Base-by-base conservation (phyloP, 2,113 vertebrate genomes). In the Pseudopipra pipra region DNA sequence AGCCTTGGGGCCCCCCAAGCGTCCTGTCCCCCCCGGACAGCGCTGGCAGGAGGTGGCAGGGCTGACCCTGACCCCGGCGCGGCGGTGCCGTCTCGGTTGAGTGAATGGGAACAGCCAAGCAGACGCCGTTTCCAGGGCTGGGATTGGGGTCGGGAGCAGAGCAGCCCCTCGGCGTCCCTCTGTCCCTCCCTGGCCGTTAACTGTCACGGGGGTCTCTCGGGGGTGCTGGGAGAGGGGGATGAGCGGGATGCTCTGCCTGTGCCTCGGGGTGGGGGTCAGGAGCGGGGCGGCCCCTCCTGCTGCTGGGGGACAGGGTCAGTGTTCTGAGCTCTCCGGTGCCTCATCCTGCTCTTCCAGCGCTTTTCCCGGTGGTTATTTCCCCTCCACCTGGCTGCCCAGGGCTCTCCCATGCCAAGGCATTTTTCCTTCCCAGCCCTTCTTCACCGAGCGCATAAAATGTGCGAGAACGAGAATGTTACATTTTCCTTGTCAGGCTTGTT, bases 141-240 rank as follows among this genome's bases (percentile, higher is more conserved):
- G 71, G 85, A 44, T 37, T 61, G 96, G 87, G 92, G 74, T 62
- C 35, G 56, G 80, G 41, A 55, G 49, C 16, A 30, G 86, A 73
- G 88, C 76, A 56, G 67, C 63, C 28, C 52, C 2, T 41, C 24
- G 52, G 74, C 25, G 87, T 93, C 54, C 39, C 49, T 52, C 51
- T 24, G 25, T 31, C 54, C 30, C 52, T 6, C n/a, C 43, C 55
- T 2, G 14, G 33, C 85, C 22, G 61, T 63, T 85, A 84, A 72
- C 91, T 1, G 31, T 4, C 65, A 2, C 4, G 0, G 8, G 44
- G 72, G 14, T 12, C 75, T 17, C 1, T 22, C 58, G 13, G 12
- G 31, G 54, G 31, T 8, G 28, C 59, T 23, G 73, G 44, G 39
- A 10, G 19, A 31, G 7, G 12, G 27, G 30, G 44, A 33, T 19